A percentile compares a stretch with the other conserved stretches of the same genome.
Evolutionary conservation across 2,113 vertebrate species (phyloP).

Genomic region (Menura novaehollandiae): DNA sequence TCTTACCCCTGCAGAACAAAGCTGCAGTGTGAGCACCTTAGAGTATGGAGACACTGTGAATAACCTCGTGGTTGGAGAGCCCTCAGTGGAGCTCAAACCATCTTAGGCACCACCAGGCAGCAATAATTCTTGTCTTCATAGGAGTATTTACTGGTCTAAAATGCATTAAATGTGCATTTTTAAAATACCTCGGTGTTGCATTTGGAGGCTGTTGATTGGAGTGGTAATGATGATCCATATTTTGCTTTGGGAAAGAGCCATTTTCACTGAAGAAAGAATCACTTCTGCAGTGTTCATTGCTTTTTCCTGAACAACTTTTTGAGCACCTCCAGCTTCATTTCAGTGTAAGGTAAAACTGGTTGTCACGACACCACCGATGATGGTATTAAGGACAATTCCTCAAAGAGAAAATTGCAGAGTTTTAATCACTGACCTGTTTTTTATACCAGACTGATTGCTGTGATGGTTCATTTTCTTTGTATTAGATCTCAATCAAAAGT

Average conservation of each 20-base stretch:
- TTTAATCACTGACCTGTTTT: background rate
- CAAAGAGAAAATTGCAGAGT: background rate
- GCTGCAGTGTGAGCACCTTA: rapidly evolving
- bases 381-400: background rate
- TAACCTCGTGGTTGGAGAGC: background rate
- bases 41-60: background rate
- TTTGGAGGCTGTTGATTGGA: background rate
- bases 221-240: background rate
- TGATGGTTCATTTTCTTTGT: background rate
- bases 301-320: background rate
- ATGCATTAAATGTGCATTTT: background rate
- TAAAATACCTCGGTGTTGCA: rapidly evolving
- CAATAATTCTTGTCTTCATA: background rate
- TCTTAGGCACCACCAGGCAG: background rate
- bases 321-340: background rate
- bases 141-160: background rate
- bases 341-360: background rate
- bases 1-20: background rate
- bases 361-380: rapidly evolving
- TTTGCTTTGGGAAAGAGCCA: background rate
- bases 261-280: background rate
- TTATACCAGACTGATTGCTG: background rate
- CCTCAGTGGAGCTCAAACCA: background rate
- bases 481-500: background rate
- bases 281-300: background rate